A percentile compares a stretch with the other conserved stretches of the same genome.
These are phyloP conservation scores for Spilogale gracilis DNA, from an alignment of 2,113 vertebrate genomes.

Conservation along the genomic window DNA sequence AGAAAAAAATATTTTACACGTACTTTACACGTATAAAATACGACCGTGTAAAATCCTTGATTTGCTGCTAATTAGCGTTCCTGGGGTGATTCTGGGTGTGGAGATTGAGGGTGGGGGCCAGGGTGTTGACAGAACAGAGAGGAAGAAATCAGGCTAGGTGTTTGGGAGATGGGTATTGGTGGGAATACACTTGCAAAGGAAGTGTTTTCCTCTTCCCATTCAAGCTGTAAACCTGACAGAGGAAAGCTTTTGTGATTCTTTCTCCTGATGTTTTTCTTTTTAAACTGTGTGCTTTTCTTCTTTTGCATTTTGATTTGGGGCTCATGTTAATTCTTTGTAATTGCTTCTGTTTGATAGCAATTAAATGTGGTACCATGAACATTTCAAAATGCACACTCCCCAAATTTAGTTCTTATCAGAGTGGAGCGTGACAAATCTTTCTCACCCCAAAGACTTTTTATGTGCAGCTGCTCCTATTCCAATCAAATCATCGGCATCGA, in stretches of 20 bases:
- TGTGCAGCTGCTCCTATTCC: background rate
- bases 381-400: background rate
- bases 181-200: background rate
- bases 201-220: background rate
- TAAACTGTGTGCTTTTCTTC: background rate
- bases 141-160: conserved; percentile 59
- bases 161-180: conserved; percentile 23
- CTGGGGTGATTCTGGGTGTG: background rate
- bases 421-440: background rate
- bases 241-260: background rate
- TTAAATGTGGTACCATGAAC: background rate
- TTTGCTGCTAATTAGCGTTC: conserved; percentile 58
- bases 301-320: background rate
- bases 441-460: background rate
- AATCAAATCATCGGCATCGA: background rate
- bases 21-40: background rate
- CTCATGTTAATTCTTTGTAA: conserved; percentile 45
- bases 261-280: background rate
- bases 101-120: background rate
- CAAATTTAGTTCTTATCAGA: conserved; percentile 31
- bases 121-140: conserved; percentile 61
- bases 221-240: conserved; percentile 11
- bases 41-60: background rate
- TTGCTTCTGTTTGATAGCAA: background rate
- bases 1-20: background rate